Percentiles rank a stretch among this genome's conserved stretches.
phyloP scores from a whole-genome alignment of 1,140 invertebrate genomes.

The Brachystomella parvula region DNA sequence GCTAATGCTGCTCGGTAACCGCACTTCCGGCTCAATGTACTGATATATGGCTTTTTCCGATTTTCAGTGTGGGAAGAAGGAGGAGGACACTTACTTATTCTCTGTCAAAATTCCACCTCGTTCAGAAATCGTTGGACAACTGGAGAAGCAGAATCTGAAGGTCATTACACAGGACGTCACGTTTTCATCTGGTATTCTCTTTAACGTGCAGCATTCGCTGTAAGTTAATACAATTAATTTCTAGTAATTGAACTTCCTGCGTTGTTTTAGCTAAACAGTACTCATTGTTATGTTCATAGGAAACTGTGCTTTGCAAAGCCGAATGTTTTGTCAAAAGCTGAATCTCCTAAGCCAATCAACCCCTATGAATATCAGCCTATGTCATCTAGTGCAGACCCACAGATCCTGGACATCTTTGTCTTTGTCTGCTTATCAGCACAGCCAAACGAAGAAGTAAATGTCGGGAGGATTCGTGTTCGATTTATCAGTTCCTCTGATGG shows the following conservation, averaged over 20 bases:
- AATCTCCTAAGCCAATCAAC: slow-evolving; percentile 13
- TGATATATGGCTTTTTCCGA: neutral
- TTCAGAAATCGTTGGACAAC: neutral
- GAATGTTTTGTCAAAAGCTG: neutral
- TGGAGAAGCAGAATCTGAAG: slow-evolving; percentile 7
- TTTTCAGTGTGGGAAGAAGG: slow-evolving; percentile 5
- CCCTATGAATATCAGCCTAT: slow-evolving; percentile 16
- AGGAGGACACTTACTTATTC: slow-evolving; percentile 18
- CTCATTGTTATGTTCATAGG: slow-evolving; percentile 12
- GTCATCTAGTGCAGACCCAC: neutral
- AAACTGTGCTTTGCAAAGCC: slow-evolving; percentile 19
- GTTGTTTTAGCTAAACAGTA: neutral
- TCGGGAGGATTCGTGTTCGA: neutral
- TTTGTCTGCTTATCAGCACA: slow-evolving; percentile 7
- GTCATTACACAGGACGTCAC: neutral
- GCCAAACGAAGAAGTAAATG: slow-evolving; percentile 4
- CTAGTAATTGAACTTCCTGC: neutral
- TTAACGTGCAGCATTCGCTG: slow-evolving; percentile 19
- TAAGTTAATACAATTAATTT: slow-evolving; percentile 8
- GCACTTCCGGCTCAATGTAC: neutral
- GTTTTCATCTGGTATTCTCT: slow-evolving; percentile 25
- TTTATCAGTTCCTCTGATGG: neutral
- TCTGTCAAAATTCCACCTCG: slow-evolving; percentile 25
- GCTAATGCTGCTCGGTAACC: too few relatives aligned
- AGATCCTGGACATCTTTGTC: slow-evolving; percentile 5